Conservation (phyloP, 2,113 vertebrate species). For the Nettapus auritus region DNA sequence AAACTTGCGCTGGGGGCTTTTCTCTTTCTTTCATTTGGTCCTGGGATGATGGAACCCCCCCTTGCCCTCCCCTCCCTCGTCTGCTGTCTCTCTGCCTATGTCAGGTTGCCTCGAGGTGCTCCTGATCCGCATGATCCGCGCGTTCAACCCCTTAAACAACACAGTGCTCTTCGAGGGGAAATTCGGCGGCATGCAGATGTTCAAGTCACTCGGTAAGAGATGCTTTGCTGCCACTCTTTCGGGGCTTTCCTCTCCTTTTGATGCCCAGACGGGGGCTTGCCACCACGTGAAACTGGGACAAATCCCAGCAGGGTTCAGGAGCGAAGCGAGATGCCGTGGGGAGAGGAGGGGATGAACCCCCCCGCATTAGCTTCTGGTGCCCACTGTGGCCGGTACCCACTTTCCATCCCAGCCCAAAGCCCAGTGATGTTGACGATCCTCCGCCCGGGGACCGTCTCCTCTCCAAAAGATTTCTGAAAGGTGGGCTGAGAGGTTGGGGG, state of each 20-base stretch:
- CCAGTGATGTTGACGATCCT: background rate
- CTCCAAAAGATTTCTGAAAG: background rate
- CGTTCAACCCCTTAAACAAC: constrained; percentile 89
- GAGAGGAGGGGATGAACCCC: background rate
- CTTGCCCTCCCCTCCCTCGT: constrained; percentile 44
- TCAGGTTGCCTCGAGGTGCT: constrained; percentile 91
- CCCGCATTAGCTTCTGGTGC: rapidly evolving
- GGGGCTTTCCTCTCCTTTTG: rapidly evolving
- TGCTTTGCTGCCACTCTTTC: rapidly evolving
- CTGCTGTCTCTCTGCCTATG: constrained; percentile 31
- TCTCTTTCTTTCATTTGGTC: background rate
- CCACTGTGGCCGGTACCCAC: rapidly evolving
- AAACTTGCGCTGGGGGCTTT: constrained; percentile 10
- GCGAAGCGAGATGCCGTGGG: background rate
- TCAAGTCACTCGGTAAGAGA: constrained; percentile 88
- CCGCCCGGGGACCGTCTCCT: rapidly evolving
- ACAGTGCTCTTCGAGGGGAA: constrained; percentile 90
- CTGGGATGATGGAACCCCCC: constrained; percentile 23
- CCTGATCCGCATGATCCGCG: constrained; percentile 88
- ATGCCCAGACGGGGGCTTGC: rapidly evolving
- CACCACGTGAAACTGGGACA: background rate
- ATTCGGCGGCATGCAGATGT: constrained; percentile 84
- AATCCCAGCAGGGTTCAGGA: background rate
- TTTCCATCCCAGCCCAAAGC: background rate
- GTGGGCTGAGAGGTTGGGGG: background rate